phyloP scores from a whole-genome alignment of 1,140 invertebrate genomes.

The Bactericera cockerelli region DNA sequence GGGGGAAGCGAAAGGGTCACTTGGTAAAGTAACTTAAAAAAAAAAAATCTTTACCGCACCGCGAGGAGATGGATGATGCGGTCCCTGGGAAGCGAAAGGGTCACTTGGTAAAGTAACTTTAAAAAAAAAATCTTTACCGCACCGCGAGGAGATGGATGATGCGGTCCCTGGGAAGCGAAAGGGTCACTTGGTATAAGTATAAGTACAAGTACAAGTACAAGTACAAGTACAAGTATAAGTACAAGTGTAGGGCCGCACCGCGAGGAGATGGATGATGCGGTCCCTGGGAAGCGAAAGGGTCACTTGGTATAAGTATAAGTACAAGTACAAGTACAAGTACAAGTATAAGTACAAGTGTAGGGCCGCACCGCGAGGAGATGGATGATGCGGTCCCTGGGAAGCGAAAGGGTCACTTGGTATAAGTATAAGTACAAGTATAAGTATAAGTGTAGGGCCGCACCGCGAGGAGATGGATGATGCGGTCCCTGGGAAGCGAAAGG shows the following conservation, averaged over 20 bases:
- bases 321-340: no score
- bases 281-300: no score
- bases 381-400: constrained; percentile 80
- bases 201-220: no score
- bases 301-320: no score
- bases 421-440: no score
- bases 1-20: constrained; percentile 26
- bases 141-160: constrained; percentile 84
- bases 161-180: constrained; percentile 77
- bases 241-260: constrained; percentile 77
- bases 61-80: constrained; percentile 82
- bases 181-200: no score
- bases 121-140: constrained; percentile 76
- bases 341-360: no score
- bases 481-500: no score
- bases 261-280: constrained; percentile 81
- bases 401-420: no score
- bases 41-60: background rate
- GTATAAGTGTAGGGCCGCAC: constrained; percentile 78
- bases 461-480: constrained; percentile 82
- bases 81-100: constrained; percentile 43
- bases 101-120: no score
- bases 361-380: constrained; percentile 80
- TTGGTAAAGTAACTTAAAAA: background rate
- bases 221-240: no score